Conservation (phyloP, 2,797 vertebrate genomes). For the Platyrinchus mystaceus region DNA sequence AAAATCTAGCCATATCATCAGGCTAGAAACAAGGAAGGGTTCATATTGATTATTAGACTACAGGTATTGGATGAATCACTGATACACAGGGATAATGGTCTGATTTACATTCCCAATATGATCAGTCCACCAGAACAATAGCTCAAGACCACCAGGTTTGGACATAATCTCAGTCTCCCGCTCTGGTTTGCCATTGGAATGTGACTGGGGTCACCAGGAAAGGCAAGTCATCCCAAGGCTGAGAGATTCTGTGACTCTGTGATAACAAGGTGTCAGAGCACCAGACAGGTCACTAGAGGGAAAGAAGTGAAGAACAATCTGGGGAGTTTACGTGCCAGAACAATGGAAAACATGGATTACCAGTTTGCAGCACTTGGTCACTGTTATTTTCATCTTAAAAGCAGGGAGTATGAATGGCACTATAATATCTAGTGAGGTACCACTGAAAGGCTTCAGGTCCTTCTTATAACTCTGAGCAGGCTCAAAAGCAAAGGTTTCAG, state of each 20-base stretch:
- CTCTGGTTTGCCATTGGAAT: accelerated
- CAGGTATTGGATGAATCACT: not conserved
- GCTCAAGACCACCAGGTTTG: not conserved
- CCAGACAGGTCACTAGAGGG: not conserved
- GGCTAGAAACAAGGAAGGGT: not conserved
- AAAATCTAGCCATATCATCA: not conserved
- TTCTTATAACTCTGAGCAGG: not conserved
- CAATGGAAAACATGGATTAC: accelerated
- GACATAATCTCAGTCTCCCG: not conserved
- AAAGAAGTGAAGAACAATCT: not conserved
- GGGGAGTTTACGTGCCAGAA: not conserved
- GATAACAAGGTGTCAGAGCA: accelerated
- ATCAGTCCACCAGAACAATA: not conserved
- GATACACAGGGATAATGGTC: accelerated
- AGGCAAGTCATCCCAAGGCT: not conserved
- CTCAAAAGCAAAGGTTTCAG: not conserved
- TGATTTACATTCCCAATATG: not conserved
- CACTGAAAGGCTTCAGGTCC: not conserved
- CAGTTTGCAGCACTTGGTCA: accelerated
- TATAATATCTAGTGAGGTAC: not conserved
- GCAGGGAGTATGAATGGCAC: accelerated
- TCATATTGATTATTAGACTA: not conserved
- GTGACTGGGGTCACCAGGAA: not conserved
- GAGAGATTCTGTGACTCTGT: not conserved
- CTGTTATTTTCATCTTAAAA: not conserved